Evolutionary conservation across 2,888 invertebrate genomes (phyloP), one percentile per base, ranked within the genome.

Genomic region (Nudaria mundana): DNA sequence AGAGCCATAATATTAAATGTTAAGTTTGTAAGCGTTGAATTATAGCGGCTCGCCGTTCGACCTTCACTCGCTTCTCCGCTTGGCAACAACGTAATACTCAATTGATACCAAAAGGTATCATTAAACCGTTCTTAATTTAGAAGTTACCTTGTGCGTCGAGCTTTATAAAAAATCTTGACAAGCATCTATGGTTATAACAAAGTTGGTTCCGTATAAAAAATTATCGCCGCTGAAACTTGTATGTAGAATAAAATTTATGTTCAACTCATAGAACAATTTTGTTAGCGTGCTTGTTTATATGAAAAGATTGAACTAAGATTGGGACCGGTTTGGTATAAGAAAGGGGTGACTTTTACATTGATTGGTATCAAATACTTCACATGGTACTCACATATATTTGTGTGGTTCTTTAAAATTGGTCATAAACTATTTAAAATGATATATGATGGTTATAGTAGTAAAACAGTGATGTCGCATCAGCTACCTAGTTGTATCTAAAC

Each of bases 31-130:
- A 40, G 29, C 49, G 38, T 35, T 14, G 41, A 48, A 46, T 49
- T 59, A 49, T 36, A 56, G 32, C 33, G 33, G 45, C 45, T 60
- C 46, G 37, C 34, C 15, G 25, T 3, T 37, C 41, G 62, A 55
- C 71, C 71, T 71, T 71, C 64, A 46, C n/a, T 30, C 37, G 44
- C 37, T 34, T 35, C 52, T 40, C 30, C 56, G 66, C 57, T 51
- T 66, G 50, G 71, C 62, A 70, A 71, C 71, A 57, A 48, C 54
- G 48, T 50, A 49, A 56, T 56, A 63, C 65, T 57, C 63, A 70
- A 71, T 69, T 69, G 71, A 67, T 64, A 63, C 63, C 63, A 64
- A 68, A 71, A 71, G 71, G 66, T 70, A 69, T 70, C 64, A 70
- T 70, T 69, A 68, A 62, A 66, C 63, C 52, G 62, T 69, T 70